Evolutionary conservation across 53 echinoderm and acorn worm genomes (phyloP).

Genomic region (Zoroaster sp.): DNA sequence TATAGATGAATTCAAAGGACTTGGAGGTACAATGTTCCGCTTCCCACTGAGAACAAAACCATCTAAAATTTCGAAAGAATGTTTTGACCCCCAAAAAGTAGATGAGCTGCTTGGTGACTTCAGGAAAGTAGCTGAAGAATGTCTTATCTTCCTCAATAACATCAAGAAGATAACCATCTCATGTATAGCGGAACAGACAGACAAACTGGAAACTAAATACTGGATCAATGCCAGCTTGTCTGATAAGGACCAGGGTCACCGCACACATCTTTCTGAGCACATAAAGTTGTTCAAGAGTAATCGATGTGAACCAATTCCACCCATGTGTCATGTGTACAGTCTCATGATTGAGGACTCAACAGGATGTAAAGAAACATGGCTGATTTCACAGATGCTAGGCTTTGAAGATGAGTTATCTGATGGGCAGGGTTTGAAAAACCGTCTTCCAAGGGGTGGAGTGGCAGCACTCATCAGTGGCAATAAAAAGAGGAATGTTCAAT

Average conservation of each 20-base stretch:
- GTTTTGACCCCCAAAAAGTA: background rate
- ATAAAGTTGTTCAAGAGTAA: background rate
- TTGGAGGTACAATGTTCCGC: conserved; percentile 44
- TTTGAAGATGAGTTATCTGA: background rate
- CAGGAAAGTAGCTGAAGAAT: conserved; percentile 18
- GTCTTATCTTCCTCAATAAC: conserved; percentile 81
- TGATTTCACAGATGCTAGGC: conserved; percentile 76
- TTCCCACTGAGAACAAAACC: conserved; percentile 35
- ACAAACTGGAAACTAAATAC: conserved; percentile 21
- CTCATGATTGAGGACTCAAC: conserved; percentile 11
- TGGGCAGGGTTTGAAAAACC: background rate
- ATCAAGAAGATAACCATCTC: conserved; percentile 75
- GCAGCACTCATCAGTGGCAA: conserved; percentile 61
- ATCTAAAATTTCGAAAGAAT: conserved; percentile 18
- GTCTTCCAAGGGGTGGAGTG: conserved; percentile 83
- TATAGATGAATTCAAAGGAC: background rate
- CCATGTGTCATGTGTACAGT: background rate
- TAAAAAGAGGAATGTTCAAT: background rate
- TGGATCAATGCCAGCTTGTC: conserved; percentile 44
- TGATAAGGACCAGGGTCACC: background rate
- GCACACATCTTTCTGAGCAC: conserved; percentile 18
- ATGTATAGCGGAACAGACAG: background rate
- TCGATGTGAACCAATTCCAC: background rate
- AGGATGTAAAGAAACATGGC: conserved; percentile 60
- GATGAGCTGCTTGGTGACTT: background rate